Conservation (phyloP, 2,888 invertebrate genomes). For the Caenorhabditis angaria region DNA sequence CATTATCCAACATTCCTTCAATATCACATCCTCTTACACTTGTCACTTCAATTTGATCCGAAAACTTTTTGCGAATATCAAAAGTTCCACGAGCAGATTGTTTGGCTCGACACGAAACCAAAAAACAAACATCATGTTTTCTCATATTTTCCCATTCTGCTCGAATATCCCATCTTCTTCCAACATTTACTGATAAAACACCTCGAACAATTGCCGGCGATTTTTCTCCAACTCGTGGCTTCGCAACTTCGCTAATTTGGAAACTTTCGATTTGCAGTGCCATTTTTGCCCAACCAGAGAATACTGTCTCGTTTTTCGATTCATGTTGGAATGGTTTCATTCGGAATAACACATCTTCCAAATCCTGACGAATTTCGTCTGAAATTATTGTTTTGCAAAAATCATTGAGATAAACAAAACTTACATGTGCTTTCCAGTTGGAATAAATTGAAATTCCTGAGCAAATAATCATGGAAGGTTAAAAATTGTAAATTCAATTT, state of each 20-base stretch:
- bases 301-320: conserved; percentile 77
- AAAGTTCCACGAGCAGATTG: conserved; percentile 81
- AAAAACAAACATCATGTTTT: conserved; percentile 96
- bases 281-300: conserved; percentile 99
- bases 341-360: conserved; percentile 94
- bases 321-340: conserved; percentile 86
- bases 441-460: conserved; percentile 96
- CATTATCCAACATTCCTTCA: conserved; percentile 94
- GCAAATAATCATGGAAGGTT: conserved; percentile 94
- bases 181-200: conserved; percentile 90
- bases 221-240: conserved; percentile 82
- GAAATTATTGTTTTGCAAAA: conserved; percentile 78
- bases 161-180: conserved; percentile 89
- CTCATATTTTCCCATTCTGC: conserved; percentile 90
- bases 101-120: conserved; percentile 84
- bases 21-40: conserved; percentile 96
- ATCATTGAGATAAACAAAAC: neutral
- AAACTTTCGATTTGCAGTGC: conserved; percentile 92
- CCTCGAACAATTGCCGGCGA: conserved; percentile 93
- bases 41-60: conserved; percentile 72
- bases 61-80: conserved; percentile 64
- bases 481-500: conserved; percentile 97
- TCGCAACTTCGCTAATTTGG: conserved; percentile 85
- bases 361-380: conserved; percentile 98
- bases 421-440: conserved; percentile 93